Base-by-base conservation (phyloP, 1,140 invertebrate species). In the Probaryconus sp. region DNA sequence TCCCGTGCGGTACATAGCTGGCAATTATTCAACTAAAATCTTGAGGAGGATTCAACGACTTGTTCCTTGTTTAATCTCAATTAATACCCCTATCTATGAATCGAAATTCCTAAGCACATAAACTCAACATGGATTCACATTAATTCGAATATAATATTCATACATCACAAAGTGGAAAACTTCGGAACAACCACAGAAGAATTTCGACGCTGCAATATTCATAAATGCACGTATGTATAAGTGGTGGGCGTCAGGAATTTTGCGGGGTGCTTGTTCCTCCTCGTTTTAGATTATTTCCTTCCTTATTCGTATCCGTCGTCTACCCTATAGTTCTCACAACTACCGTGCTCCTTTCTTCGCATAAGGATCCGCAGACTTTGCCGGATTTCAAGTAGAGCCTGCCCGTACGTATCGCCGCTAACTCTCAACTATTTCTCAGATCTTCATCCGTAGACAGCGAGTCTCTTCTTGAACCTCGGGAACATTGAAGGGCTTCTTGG, bases 391-490 rank as follows among this genome's bases (percentile, higher is more conserved):
- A 68, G 67, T 68, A 64, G 63, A 71, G 55, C 56, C 74, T 64
- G 61, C 63, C 50, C 51, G 67, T 76, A 71, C 68, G 55, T 64
- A 76, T 69, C 63, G 64, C 64, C 55, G 58, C 37, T 71, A 82
- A 84, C 77, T 85, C 76, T 78, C 79, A 85, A 85, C 84, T 85
- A 85, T 85, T 85, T 79, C 81, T 85, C 69, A 82, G 83, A 85
- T 85, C 83, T 85, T 82, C 61, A 68, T 68, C 47, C 47, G 47
- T 67, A 77, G 75, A 77, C 65, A 65, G 60, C 69, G 30, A 69
- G 48, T 63, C 73, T 74, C 71, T 72, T 60, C 51, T 67, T 61
- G 58, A 73, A 74, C 64, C 63, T 69, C 43, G 53, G 53, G 65
- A 76, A 76, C 65, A 70, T 76, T 76, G 73, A 71, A 71, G 67